phyloP scores from a whole-genome alignment of 2,888 invertebrate species.

The Acanthosepion pharaonis region DNA sequence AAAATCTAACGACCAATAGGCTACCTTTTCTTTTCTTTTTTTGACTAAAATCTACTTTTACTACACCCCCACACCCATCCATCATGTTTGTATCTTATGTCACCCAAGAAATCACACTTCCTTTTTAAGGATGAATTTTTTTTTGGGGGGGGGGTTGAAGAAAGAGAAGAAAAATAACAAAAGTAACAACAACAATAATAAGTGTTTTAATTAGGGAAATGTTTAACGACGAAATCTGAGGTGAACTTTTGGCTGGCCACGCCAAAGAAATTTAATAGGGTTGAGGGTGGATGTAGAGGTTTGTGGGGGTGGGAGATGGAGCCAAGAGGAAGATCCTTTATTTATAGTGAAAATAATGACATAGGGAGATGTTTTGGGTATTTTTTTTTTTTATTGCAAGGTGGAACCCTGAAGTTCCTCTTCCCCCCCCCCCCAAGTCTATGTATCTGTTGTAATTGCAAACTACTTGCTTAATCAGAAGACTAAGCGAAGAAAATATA shows the following conservation, averaged over 20 bases:
- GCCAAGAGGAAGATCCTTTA: constrained; percentile 7
- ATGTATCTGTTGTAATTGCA: neutral
- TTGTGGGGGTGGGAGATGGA: neutral
- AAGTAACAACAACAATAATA: neutral
- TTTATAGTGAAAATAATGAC: constrained; percentile 33
- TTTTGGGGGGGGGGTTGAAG: neutral
- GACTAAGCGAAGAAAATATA: constrained; percentile 6
- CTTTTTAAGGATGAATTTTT: neutral
- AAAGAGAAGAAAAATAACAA: neutral
- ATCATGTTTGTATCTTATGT: neutral
- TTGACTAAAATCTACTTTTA: neutral
- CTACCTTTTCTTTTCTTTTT: too few species aligned
- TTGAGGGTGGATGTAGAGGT: neutral
- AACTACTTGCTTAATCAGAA: neutral
- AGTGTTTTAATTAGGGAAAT: neutral
- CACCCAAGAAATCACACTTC: neutral
- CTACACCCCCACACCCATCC: neutral
- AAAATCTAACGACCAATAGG: neutral
- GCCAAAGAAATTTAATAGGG: neutral
- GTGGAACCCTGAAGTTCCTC: neutral
- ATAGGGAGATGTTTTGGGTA: neutral
- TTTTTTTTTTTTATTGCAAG: neutral
- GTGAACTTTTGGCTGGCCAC: constrained; percentile 33
- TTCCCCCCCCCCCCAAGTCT: neutral
- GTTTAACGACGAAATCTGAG: neutral